A percentile compares a stretch with the other conserved stretches of the same genome.
These are phyloP conservation scores for Temnopleurus reevesii DNA, from an alignment of 53 echinoderm and acorn worm genomes.

Conservation along the genomic window DNA sequence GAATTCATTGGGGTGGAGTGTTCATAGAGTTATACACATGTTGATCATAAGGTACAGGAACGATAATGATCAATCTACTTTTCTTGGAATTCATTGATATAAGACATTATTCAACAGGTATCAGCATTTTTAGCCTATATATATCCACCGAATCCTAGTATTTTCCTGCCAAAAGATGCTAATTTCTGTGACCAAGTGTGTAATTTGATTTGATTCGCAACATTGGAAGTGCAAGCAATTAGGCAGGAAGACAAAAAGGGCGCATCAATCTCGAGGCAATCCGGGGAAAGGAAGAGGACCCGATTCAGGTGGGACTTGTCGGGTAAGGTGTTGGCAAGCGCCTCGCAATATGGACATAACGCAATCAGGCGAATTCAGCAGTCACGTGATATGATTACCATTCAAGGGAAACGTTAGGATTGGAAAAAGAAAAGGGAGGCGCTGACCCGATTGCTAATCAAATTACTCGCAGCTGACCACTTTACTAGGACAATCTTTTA, in stretches of 20 bases:
- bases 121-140: constrained; percentile 32
- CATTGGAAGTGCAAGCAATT: constrained; percentile 60
- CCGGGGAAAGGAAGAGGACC: constrained; percentile 9
- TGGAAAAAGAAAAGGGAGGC: constrained; percentile 14
- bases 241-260: constrained; percentile 20
- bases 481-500: constrained; percentile 41
- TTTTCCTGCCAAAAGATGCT: constrained; percentile 32
- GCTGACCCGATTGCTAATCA: constrained; percentile 41
- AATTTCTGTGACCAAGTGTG: constrained; percentile 26
- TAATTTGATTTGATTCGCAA: constrained; percentile 57
- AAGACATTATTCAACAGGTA: background rate
- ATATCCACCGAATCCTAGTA: background rate
- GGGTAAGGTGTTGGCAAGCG: constrained; percentile 7
- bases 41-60: too few relatives aligned
- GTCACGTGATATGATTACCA: constrained; percentile 48
- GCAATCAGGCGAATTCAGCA: constrained; percentile 51
- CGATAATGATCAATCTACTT: background rate
- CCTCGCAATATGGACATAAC: constrained; percentile 32
- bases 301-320: constrained; percentile 35
- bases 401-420: constrained; percentile 6
- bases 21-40: too few relatives aligned
- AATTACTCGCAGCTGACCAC: constrained; percentile 55
- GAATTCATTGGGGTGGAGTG: background rate
- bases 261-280: background rate
- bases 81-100: background rate